Percentiles rank a stretch among this genome's conserved stretches.
These are phyloP conservation scores for Sciurus niger DNA, from an alignment of 2,113 vertebrate species.

Conservation along the genomic window DNA sequence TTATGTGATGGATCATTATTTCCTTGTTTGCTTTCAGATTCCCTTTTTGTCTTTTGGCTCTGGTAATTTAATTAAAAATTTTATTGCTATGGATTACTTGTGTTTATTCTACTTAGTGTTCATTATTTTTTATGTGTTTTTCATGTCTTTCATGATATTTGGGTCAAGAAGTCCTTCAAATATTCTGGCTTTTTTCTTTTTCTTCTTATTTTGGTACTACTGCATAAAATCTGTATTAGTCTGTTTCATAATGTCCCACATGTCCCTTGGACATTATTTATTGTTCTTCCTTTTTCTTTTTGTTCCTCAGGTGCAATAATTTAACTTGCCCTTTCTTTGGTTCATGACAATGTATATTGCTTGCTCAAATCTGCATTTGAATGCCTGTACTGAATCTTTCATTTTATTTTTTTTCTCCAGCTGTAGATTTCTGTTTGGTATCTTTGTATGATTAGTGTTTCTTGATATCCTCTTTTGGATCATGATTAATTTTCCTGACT, in stretches of 20 bases:
- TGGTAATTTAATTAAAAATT: not conserved
- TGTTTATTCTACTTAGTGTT: not conserved
- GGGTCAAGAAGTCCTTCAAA: not conserved
- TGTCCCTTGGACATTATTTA: not conserved
- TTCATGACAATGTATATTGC: not conserved
- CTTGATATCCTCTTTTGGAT: not conserved
- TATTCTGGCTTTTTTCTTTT: not conserved
- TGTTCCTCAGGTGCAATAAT: not conserved
- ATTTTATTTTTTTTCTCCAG: not conserved
- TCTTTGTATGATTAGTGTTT: not conserved
- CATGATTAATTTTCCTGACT: not conserved
- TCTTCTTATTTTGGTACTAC: not conserved
- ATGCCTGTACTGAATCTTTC: not conserved
- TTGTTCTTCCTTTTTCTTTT: not conserved
- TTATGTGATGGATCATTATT: not conserved
- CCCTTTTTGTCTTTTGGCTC: no score
- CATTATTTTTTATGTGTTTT: not conserved
- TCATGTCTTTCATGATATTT: not conserved
- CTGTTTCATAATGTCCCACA: not conserved
- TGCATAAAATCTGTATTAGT: not conserved
- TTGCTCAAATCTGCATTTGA: not conserved
- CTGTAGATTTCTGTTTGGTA: not conserved
- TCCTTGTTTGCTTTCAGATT: no score
- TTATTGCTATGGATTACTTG: not conserved
- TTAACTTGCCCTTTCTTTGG: not conserved